These are phyloP conservation scores for Rotaria macrura DNA, from an alignment of 2,888 invertebrate genomes.

Conservation along the genomic window DNA sequence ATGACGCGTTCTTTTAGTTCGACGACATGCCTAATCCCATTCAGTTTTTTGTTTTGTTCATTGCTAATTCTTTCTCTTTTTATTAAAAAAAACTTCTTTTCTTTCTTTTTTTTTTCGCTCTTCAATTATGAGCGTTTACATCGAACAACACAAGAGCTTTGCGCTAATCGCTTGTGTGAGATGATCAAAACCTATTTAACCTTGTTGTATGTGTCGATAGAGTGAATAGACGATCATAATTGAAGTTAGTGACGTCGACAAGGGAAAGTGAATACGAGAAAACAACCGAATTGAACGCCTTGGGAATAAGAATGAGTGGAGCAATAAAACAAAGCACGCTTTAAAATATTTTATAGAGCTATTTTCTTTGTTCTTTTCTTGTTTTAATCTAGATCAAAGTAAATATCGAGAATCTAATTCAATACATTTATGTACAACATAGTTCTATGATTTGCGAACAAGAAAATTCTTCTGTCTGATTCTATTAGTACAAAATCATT, in stretches of 20 bases:
- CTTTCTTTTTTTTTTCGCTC: not conserved
- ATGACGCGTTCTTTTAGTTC: not conserved
- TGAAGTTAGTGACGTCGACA: not conserved
- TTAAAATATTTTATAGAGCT: not conserved
- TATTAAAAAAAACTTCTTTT: not conserved
- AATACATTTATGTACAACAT: not conserved
- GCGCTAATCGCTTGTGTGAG: not conserved
- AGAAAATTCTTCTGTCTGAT: no score
- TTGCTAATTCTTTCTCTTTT: not conserved
- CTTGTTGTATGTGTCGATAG: not conserved
- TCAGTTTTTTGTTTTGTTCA: not conserved
- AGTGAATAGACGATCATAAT: not conserved
- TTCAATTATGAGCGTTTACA: not conserved
- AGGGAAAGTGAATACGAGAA: not conserved
- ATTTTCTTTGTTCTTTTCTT: no score
- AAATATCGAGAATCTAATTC: not conserved
- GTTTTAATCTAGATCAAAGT: not conserved
- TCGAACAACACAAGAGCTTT: not conserved
- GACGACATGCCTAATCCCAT: not conserved
- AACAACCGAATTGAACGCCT: not conserved
- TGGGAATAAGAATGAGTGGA: not conserved
- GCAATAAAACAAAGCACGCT: not conserved
- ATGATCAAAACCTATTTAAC: not conserved
- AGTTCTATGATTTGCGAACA: no score
- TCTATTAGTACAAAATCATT: no score